Base-by-base conservation (phyloP, 2,797 vertebrate species). In the Poeciliopsis turneri region DNA sequence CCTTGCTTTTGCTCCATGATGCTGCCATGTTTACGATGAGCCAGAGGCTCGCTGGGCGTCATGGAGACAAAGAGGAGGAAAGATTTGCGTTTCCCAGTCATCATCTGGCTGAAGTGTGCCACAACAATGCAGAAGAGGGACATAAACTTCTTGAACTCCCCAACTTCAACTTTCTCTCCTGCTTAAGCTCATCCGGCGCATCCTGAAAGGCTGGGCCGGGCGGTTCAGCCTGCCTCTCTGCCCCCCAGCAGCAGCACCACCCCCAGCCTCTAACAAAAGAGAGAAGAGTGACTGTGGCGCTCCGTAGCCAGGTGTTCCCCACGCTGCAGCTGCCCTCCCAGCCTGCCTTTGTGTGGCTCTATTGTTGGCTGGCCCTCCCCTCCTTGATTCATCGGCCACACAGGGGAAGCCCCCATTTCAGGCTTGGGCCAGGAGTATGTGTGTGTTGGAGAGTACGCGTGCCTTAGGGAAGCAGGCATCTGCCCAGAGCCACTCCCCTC, bases 251-350 rank as follows among this genome's bases (percentile, higher is more conserved):
- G 68, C 71, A 4, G 80, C 61, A 2, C 30, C 78, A 0, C 25
- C 79, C 81, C 72, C 77, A 36, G 69, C 55, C 85, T 46, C 23
- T 84, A 81, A 95, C 95, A 96, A 96, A 94, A 55, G 93, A 74
- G 79, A 68, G 85, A 69, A 88, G 93, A 89, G 87, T 87, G 90
- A 91, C 90, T 86, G 88, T 88, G 90, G 79, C 36, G 88, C 92
- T 92, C 88, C 72, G 85, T 57, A 88, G 94, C 94, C 95, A 96
- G 95, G 95, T 95, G 95, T 95, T 95, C 90, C 83, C 88, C 89
- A 94, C 89, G 79, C 90, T 94, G 92, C 95, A 96, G 95, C 95
- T 95, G 94, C 94, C 94, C 93, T 91, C 88, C 89, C 86, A 79
- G 89, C 90, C 82, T 89, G 90, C 93, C 87, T 92, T 96, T 96